A percentile compares a stretch with the other conserved stretches of the same genome.
These are phyloP conservation scores for Melanocharis versteri DNA, from an alignment of 2,113 vertebrate species.

Conservation along the genomic window DNA sequence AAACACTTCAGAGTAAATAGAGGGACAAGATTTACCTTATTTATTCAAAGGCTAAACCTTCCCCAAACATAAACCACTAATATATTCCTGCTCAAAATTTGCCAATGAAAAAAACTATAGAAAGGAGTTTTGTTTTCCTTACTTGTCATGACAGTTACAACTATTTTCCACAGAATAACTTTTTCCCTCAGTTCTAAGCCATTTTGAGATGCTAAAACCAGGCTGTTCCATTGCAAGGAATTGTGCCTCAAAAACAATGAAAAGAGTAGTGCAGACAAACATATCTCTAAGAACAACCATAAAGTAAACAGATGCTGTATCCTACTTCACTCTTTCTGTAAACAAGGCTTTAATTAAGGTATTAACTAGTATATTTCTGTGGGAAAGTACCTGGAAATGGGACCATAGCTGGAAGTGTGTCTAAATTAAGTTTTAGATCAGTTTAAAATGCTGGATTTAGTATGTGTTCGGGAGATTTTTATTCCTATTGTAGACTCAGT, in stretches of 20 bases:
- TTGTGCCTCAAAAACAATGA: background rate
- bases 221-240: background rate
- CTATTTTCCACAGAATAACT: background rate
- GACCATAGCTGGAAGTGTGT: background rate
- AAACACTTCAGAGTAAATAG: background rate
- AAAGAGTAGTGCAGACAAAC: background rate
- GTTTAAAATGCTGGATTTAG: background rate
- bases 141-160: background rate
- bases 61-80: background rate
- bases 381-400: background rate
- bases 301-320: background rate
- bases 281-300: background rate
- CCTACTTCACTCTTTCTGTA: background rate
- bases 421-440: background rate
- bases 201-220: background rate
- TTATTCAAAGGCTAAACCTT: background rate
- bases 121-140: background rate
- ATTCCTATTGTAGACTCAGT: background rate
- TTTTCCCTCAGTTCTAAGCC: background rate
- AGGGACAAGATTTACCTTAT: background rate
- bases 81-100: background rate
- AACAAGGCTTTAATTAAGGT: background rate
- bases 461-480: background rate
- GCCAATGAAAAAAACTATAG: background rate
- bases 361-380: background rate